phyloP scores from a whole-genome alignment of 2,888 invertebrate species.

The Carterocephalus palaemon region DNA sequence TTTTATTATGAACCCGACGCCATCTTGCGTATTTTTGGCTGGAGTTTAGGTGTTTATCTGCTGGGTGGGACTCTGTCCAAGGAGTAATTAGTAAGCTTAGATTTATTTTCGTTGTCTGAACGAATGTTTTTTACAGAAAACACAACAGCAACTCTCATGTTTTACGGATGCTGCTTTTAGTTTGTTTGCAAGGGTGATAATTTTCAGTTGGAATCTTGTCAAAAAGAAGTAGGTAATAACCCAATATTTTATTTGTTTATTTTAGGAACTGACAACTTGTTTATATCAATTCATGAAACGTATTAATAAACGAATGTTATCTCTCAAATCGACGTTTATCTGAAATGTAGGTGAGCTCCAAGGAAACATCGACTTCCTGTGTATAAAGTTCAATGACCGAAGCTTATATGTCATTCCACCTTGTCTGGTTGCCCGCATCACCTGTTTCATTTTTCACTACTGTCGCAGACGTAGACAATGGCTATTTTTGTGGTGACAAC shows the following conservation, averaged over 20 bases:
- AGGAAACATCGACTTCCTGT: constrained; percentile 22
- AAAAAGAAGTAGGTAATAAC: constrained; percentile 2
- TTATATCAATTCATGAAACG: constrained; percentile 27
- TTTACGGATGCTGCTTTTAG: constrained; percentile 19
- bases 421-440: constrained; percentile 52
- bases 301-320: constrained; percentile 14
- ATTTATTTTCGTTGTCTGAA: constrained; percentile 59
- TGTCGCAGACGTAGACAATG: constrained; percentile 46
- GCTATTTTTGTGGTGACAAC: constrained; percentile 58
- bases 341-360: constrained; percentile 16
- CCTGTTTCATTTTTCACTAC: constrained; percentile 70
- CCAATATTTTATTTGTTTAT: constrained; percentile 6
- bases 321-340: constrained; percentile 7
- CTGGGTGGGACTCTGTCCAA: constrained; percentile 77
- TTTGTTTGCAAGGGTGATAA: constrained; percentile 9
- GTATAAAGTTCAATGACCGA: constrained; percentile 38
- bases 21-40: constrained; percentile 78
- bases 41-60: constrained; percentile 77
- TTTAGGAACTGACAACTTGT: constrained; percentile 24
- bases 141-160: constrained; percentile 17
- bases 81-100: constrained; percentile 72
- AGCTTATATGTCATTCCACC: constrained; percentile 57
- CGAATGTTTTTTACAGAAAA: constrained; percentile 43
- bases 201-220: constrained; percentile 24
- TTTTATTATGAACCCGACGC: constrained; percentile 79